Evolutionary conservation across 1,140 invertebrate species (phyloP), one percentile per base, ranked within the genome.

Genomic region (Leptinotarsa defecta): DNA sequence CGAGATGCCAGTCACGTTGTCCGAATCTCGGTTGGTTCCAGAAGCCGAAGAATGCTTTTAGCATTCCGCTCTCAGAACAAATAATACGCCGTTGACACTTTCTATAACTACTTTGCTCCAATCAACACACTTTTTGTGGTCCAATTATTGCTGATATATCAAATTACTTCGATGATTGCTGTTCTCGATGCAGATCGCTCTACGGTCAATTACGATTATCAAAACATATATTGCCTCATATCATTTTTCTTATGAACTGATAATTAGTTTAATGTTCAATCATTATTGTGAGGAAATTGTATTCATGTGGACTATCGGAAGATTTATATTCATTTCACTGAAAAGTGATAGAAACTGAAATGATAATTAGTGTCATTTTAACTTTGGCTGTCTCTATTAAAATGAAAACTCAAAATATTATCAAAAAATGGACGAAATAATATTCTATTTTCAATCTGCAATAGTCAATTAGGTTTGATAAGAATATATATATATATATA

Each of bases 1-100:
- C 68, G 64, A 75, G 64, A 81, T 81, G 79, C 80, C 74, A 76
- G 77, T 81, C 80, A 81, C 80, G 80, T 81, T 77, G 73, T 74
- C 77, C 64, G 76, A 81, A 81, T 79, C 73, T 76, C 73, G 74
- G 73, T 72, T 74, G 77, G 73, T 71, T 76, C 70, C 77, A 78
- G 76, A 75, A 77, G 78, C 75, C 73, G 19, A 71, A 73, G 80
- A 81, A 81, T 81, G 80, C 78, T 77, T 81, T 81, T 79, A 79
- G 78, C 74, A 80, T 80, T 79, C 77, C 79, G 74, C 77, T 74
- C 73, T 70, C 62, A 79, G 76, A 75, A 75, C 80, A 80, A 80
- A 80, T 80, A 80, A 77, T 80, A 78, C 78, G 43, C 68, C 68
- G 48, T 48, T 70, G 68, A 70, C 68, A 70, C 68, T 70, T 70